Percentiles rank a stretch among this genome's conserved stretches.
Conservation (phyloP, 2,797 vertebrate genomes). For the Syngnathus acus region DNA sequence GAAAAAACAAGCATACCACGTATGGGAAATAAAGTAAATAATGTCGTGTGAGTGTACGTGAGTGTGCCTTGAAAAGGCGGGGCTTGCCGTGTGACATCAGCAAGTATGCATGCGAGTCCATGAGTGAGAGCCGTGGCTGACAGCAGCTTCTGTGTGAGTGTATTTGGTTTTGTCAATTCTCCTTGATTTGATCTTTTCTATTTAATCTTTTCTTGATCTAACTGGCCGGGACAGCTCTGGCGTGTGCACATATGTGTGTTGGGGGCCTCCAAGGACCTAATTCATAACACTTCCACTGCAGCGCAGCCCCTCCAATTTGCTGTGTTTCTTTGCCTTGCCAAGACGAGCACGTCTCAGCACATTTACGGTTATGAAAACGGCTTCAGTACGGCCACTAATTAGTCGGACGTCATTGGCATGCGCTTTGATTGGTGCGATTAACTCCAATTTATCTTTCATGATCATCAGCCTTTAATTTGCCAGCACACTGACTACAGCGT, state of each 20-base stretch:
- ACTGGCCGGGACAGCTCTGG: too few relatives aligned
- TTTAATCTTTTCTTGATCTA: too few relatives aligned
- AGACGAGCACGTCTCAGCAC: neutral
- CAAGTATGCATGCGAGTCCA: too few relatives aligned
- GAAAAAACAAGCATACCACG: neutral
- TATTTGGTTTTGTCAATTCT: too few relatives aligned
- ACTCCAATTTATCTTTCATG: constrained; percentile 1
- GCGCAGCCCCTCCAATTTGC: neutral
- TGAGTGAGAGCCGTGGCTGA: too few relatives aligned
- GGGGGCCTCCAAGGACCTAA: too few relatives aligned
- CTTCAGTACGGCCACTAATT: neutral
- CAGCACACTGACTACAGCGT: neutral
- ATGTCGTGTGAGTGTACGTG: neutral
- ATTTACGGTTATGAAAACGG: neutral
- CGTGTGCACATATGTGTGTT: too few relatives aligned
- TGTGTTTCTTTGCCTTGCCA: neutral
- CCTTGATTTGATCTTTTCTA: too few relatives aligned
- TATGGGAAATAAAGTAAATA: neutral
- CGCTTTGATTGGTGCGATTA: constrained; percentile 1
- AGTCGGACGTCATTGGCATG: neutral
- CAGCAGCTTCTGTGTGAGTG: too few relatives aligned
- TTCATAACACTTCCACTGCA: too few relatives aligned
- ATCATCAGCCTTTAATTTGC: neutral
- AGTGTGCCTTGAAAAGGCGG: neutral
- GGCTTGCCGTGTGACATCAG: neutral